Base-by-base conservation (phyloP, 2,113 vertebrate genomes). In the Lipotes vexillifer region DNA sequence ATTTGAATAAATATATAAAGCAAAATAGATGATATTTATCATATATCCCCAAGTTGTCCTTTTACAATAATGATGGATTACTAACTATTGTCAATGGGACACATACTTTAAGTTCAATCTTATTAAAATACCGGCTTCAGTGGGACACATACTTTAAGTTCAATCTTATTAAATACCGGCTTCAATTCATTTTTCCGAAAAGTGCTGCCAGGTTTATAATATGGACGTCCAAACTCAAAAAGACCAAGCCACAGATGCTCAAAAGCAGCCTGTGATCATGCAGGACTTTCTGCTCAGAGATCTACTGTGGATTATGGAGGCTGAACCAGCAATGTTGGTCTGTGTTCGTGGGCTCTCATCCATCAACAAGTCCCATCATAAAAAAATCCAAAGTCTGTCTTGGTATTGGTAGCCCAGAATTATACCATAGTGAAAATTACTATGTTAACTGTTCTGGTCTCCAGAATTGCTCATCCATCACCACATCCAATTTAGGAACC, bases 401-500 rank as follows among this genome's bases (percentile, higher is more conserved):
- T 68, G 11, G 31, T 36, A 90, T 6, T 11, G 12, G 69, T 29
- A 77, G 55, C 61, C 80, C 72, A 84, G 63, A 91, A 93, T 71
- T 86, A 74, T 1, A 85, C 29, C 57, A 82, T 1, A 93, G 88
- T 31, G 83, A 93, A 78, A 96, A 96, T 63, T 84, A 92, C 88
- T 91, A 33, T 8, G 49, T 89, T 94, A 96, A 94, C 69, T 86
- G 33, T 57, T 52, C 83, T 92, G 57, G 69, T 92, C 83, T 80
- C 74, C 25, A 66, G 74, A 97, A 93, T 15, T 92, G 65, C 44
- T 80, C 63, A 46, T 33, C 63, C 89, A 83, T 86, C 61, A 77
- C 75, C 72, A 90, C 59, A 97, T 94, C 84, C 97, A 97, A 97
- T 88, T 96, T 96, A 93, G 82, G 44, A 97, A 90, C 57, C 59